A percentile compares a stretch with the other conserved stretches of the same genome.
These are phyloP conservation scores for Galago senegalensis DNA, from an alignment of 2,797 vertebrate genomes.

Conservation along the genomic window DNA sequence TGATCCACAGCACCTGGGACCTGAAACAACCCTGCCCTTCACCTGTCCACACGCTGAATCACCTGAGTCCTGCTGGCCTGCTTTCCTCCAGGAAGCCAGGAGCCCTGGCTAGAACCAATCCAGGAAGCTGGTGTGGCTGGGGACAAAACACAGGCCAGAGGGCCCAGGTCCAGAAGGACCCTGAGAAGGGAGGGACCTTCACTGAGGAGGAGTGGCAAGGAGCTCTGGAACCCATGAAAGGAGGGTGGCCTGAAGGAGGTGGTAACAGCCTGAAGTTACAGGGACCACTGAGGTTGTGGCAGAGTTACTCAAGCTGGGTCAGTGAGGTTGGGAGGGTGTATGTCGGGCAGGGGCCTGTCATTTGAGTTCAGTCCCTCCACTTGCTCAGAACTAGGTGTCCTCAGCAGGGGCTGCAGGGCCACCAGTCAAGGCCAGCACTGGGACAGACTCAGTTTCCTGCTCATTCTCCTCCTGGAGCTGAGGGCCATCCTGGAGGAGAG, in stretches of 20 bases:
- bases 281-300: background rate
- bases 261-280: background rate
- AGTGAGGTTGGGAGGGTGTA: accelerated
- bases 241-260: no score
- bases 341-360: background rate
- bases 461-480: background rate
- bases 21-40: background rate
- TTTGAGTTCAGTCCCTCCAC: background rate
- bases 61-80: accelerated
- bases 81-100: background rate
- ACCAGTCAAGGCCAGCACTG: accelerated
- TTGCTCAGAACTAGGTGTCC: background rate
- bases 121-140: background rate
- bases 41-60: background rate
- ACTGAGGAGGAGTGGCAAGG: background rate
- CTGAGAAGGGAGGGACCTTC: background rate
- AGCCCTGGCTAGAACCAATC: background rate
- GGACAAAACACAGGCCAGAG: background rate
- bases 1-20: background rate
- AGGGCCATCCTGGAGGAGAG: background rate
- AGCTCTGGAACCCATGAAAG: background rate
- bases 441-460: background rate
- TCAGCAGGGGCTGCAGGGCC: accelerated
- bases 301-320: background rate
- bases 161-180: background rate